These are phyloP conservation scores for Aspidiotus rigidus DNA, from an alignment of 2,888 invertebrate genomes.

Conservation along the genomic window DNA sequence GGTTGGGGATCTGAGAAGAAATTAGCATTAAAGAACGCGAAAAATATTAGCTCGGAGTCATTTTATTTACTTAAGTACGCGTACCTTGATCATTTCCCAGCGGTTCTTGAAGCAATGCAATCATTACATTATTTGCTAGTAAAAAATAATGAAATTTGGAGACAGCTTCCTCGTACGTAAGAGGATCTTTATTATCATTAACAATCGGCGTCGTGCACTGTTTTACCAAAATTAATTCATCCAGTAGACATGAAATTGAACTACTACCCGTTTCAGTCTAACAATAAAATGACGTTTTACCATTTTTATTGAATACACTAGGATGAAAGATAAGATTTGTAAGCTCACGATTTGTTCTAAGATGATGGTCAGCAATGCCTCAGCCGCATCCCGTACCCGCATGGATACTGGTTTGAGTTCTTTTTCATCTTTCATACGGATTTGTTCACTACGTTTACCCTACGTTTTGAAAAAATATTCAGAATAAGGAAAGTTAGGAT, in stretches of 20 bases:
- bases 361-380: constrained; percentile 80
- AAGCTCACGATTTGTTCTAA: constrained; percentile 63
- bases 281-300: constrained; percentile 46
- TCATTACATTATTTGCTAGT: constrained; percentile 76
- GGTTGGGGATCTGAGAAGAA: constrained; percentile 73
- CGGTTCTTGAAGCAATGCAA: constrained; percentile 84
- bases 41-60: background rate
- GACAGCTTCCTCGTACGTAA: constrained; percentile 41
- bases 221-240: constrained; percentile 72
- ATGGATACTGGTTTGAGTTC: constrained; percentile 94
- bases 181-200: background rate
- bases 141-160: constrained; percentile 79
- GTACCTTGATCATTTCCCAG: constrained; percentile 68
- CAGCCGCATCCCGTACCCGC: constrained; percentile 95
- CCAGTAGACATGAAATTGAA: constrained; percentile 74
- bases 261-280: constrained; percentile 76
- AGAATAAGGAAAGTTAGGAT: background rate
- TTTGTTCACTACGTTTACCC: constrained; percentile 73
- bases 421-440: constrained; percentile 91
- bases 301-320: background rate
- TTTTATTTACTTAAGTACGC: background rate
- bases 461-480: constrained; percentile 38
- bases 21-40: background rate
- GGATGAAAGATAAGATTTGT: background rate
- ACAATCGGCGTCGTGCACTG: constrained; percentile 47